These are phyloP conservation scores for Crambe crambe DNA, from an alignment of 37 sponge, comb jelly and placozoan genomes.

Conservation along the genomic window DNA sequence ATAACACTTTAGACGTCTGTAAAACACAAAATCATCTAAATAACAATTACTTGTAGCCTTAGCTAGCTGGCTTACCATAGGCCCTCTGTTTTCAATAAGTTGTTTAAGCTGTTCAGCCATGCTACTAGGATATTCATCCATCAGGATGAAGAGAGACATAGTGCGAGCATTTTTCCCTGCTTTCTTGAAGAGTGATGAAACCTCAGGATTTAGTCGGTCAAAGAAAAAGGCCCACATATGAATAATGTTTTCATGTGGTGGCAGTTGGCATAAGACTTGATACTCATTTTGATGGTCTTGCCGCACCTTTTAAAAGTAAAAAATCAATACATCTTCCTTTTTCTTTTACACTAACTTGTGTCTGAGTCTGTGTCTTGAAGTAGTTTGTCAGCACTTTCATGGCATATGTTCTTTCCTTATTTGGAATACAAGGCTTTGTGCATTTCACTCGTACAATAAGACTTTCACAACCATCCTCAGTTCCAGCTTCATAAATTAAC, in stretches of 20 bases:
- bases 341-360: constrained; percentile 42
- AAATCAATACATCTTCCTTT: not conserved
- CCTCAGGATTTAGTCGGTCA: constrained; percentile 59
- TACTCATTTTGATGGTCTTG: constrained; percentile 77
- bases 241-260: constrained; percentile 83
- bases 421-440: constrained; percentile 28
- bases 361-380: constrained; percentile 45
- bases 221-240: constrained; percentile 89
- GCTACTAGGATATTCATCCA: constrained; percentile 61
- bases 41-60: not conserved
- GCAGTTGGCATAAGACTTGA: constrained; percentile 74
- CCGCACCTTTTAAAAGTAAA: constrained; percentile 39
- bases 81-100: constrained; percentile 39
- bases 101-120: constrained; percentile 54
- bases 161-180: constrained; percentile 22
- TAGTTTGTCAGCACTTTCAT: constrained; percentile 76
- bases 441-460: constrained; percentile 64
- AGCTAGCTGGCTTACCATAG: constrained; percentile 33
- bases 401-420: constrained; percentile 59
- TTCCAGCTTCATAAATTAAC: constrained; percentile 27
- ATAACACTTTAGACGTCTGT: constrained; percentile 46
- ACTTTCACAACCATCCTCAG: constrained; percentile 15
- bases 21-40: not conserved
- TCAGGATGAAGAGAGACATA: constrained; percentile 78
- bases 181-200: constrained; percentile 23